These are phyloP conservation scores for Icerya purchasi DNA, from an alignment of 2,888 invertebrate genomes.

Conservation along the genomic window DNA sequence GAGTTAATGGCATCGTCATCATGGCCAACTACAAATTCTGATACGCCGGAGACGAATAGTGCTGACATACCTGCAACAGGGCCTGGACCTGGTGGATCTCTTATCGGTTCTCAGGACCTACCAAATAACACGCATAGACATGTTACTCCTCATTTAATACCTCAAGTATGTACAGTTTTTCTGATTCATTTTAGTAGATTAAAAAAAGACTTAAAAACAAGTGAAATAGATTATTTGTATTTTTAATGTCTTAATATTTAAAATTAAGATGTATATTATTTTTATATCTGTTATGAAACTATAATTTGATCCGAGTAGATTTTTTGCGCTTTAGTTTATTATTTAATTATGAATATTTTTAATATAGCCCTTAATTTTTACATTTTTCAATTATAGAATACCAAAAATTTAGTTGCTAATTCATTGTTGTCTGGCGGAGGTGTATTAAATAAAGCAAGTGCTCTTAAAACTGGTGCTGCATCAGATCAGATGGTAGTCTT, in stretches of 20 bases:
- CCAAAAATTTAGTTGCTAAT: constrained; percentile 45
- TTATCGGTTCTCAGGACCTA: constrained; percentile 26
- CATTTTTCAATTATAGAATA: constrained; percentile 46
- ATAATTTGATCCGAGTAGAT: too few species aligned
- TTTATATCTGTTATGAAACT: too few species aligned
- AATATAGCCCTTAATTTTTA: too few species aligned
- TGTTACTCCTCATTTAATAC: constrained; percentile 5
- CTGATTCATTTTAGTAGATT: too few species aligned
- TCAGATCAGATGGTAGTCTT: constrained; percentile 33
- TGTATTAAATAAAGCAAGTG: constrained; percentile 23
- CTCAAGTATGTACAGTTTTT: background rate
- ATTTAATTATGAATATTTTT: too few species aligned
- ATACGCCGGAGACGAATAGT: constrained; percentile 34
- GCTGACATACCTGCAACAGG: constrained; percentile 8
- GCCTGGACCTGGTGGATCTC: constrained; percentile 27
- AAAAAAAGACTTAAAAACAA: too few species aligned
- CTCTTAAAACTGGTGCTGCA: constrained; percentile 42
- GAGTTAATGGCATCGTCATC: constrained; percentile 48
- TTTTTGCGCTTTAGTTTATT: too few species aligned
- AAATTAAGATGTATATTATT: background rate
- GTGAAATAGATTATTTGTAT: too few species aligned
- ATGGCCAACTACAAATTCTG: constrained; percentile 44
- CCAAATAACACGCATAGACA: constrained; percentile 9
- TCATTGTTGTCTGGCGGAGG: constrained; percentile 47
- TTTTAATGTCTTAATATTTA: background rate